Percentiles rank a stretch among this genome's conserved stretches.
These are phyloP conservation scores for Cynocephalus volans DNA, from an alignment of 2,113 vertebrate species.

Conservation along the genomic window DNA sequence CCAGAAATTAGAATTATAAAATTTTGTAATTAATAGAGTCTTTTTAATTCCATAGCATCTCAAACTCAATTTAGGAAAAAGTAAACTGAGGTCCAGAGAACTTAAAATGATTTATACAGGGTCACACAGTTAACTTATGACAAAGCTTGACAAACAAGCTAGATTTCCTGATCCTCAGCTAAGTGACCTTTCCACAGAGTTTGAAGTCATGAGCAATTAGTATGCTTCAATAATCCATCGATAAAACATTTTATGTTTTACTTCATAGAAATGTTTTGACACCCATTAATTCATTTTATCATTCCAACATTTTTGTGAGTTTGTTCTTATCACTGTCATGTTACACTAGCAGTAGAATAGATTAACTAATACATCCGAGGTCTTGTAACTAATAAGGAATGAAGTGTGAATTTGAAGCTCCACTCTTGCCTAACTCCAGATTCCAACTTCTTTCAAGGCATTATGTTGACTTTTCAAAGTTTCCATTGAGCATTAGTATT, in stretches of 20 bases:
- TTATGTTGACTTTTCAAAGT: conserved; percentile 24
- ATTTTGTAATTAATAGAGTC: neutral
- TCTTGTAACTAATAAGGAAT: neutral
- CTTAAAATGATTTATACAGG: neutral
- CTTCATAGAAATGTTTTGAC: conserved; percentile 65
- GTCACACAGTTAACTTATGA: conserved; percentile 1
- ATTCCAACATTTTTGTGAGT: neutral
- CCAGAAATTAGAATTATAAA: neutral
- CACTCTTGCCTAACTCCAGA: conserved; percentile 6
- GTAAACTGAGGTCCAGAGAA: neutral
- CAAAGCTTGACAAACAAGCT: neutral
- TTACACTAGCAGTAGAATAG: neutral
- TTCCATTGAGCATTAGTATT: neutral
- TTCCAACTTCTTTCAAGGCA: neutral
- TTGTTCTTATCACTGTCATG: neutral
- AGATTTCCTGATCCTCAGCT: conserved; percentile 1
- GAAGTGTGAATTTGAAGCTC: neutral
- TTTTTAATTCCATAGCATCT: neutral
- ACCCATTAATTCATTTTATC: conserved; percentile 30
- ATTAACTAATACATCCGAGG: conserved; percentile 20
- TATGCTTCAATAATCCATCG: conserved; percentile 7
- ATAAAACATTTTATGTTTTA: conserved; percentile 49
- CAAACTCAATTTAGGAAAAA: neutral
- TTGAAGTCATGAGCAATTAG: conserved; percentile 44
- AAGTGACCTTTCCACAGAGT: conserved; percentile 30